Conservation (phyloP, 2,797 vertebrate species). For the Sparidentex hasta region DNA sequence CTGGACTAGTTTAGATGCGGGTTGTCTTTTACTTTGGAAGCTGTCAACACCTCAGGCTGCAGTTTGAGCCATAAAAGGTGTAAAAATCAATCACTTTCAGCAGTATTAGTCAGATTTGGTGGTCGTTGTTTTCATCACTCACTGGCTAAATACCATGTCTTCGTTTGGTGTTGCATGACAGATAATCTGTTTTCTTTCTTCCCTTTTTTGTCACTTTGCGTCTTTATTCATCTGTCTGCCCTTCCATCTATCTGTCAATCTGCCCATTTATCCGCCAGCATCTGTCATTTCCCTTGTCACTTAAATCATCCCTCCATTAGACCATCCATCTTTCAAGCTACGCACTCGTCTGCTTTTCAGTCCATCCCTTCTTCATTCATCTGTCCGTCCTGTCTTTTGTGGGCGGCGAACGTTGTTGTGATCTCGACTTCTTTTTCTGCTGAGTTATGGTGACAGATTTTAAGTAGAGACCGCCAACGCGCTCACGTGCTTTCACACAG, state of each 20-base stretch:
- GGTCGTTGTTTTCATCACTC: constrained; percentile 43
- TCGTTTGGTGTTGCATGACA: constrained; percentile 33
- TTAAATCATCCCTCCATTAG: constrained; percentile 76
- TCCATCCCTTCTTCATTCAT: constrained; percentile 59
- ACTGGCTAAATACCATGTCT: constrained; percentile 38
- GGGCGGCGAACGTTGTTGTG: constrained; percentile 37
- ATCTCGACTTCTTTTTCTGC: constrained; percentile 45
- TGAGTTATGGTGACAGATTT: constrained; percentile 68
- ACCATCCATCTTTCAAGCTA: constrained; percentile 75
- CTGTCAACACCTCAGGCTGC: constrained; percentile 46
- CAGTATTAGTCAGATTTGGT: constrained; percentile 28
- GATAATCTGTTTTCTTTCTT: constrained; percentile 40
- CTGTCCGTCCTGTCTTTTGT: constrained; percentile 69
- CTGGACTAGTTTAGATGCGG: constrained; percentile 26
- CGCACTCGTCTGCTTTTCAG: constrained; percentile 48
- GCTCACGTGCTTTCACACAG: constrained; percentile 42
- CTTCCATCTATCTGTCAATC: constrained; percentile 76
- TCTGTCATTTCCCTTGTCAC: constrained; percentile 78
- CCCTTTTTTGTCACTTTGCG: constrained; percentile 45
- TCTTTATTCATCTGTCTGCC: constrained; percentile 66
- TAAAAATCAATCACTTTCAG: constrained; percentile 42
- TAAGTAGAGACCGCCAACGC: constrained; percentile 18
- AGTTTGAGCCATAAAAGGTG: constrained; percentile 31
- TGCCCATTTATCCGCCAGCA: constrained; percentile 70
- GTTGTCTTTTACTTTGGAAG: constrained; percentile 39